These are phyloP conservation scores for Neolamprologus hecqui DNA, from an alignment of 2,113 vertebrate genomes.

Conservation along the genomic window DNA sequence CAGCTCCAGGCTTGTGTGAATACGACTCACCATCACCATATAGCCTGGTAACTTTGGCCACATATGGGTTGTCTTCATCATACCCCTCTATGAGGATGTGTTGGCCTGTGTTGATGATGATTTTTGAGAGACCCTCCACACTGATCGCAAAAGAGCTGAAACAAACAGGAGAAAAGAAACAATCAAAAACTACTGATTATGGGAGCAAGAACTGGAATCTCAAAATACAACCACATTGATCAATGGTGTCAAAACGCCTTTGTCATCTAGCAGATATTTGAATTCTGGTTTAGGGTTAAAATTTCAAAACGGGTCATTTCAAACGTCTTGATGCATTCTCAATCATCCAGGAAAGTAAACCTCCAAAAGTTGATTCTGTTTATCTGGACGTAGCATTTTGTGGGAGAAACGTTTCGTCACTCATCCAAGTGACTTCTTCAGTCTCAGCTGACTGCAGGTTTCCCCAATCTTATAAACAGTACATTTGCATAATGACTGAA, in stretches of 20 bases:
- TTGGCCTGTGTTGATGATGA: slow-evolving; percentile 71
- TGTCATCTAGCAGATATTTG: neutral
- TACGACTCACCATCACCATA: slow-evolving; percentile 79
- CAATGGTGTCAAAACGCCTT: neutral
- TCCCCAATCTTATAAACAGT: too few relatives aligned
- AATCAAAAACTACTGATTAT: neutral
- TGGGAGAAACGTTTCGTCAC: too few relatives aligned
- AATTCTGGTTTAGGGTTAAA: neutral
- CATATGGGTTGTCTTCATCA: slow-evolving; percentile 77
- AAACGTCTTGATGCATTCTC: neutral
- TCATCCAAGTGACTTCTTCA: too few relatives aligned
- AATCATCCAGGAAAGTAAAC: neutral
- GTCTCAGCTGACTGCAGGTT: too few relatives aligned
- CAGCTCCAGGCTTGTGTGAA: neutral
- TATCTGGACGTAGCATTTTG: too few relatives aligned
- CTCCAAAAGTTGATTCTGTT: neutral
- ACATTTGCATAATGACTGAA: too few relatives aligned
- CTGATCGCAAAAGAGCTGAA: slow-evolving; percentile 76
- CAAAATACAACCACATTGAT: accelerated
- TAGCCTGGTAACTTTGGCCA: slow-evolving; percentile 79
- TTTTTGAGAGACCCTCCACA: slow-evolving; percentile 47
- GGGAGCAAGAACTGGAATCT: neutral
- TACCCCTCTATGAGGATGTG: slow-evolving; percentile 82
- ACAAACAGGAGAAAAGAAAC: neutral
- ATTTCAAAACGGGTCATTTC: neutral